phyloP scores from a whole-genome alignment of 2,888 invertebrate genomes.

The Celastrina argiolus region DNA sequence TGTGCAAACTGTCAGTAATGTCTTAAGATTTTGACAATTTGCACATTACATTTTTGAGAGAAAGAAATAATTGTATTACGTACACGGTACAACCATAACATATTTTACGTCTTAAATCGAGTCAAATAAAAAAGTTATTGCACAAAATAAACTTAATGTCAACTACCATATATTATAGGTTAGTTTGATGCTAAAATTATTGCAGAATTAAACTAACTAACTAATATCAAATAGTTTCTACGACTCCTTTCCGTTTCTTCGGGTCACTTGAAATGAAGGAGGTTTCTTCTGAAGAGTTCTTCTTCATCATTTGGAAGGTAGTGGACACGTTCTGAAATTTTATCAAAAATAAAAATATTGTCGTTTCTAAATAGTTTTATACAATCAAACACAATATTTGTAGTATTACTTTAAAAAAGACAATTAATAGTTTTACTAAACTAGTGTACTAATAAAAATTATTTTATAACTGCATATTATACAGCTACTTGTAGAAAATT shows the following conservation, averaged over 20 bases:
- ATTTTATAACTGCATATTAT: too few relatives aligned
- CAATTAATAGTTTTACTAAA: too few relatives aligned
- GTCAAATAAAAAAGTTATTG: neutral
- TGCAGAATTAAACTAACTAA: conserved; percentile 38
- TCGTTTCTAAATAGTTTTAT: too few relatives aligned
- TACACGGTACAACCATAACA: too few relatives aligned
- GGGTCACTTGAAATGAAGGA: conserved; percentile 84
- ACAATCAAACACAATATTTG: too few relatives aligned
- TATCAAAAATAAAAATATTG: conserved; percentile 22
- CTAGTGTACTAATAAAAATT: too few relatives aligned
- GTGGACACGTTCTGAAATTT: conserved; percentile 51
- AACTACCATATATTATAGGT: neutral
- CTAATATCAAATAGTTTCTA: conserved; percentile 80
- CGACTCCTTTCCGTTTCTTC: conserved; percentile 77
- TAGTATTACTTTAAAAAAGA: too few relatives aligned
- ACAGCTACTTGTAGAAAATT: too few relatives aligned
- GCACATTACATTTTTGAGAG: neutral
- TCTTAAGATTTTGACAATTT: neutral
- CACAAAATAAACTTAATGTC: neutral
- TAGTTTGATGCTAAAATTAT: neutral
- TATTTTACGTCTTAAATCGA: neutral
- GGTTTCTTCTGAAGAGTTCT: conserved; percentile 83
- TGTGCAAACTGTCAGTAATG: neutral
- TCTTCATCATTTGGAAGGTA: conserved; percentile 49
- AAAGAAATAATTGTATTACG: neutral